Conservation (phyloP, 2,797 vertebrate species). For the Hoplostethus atlanticus region DNA sequence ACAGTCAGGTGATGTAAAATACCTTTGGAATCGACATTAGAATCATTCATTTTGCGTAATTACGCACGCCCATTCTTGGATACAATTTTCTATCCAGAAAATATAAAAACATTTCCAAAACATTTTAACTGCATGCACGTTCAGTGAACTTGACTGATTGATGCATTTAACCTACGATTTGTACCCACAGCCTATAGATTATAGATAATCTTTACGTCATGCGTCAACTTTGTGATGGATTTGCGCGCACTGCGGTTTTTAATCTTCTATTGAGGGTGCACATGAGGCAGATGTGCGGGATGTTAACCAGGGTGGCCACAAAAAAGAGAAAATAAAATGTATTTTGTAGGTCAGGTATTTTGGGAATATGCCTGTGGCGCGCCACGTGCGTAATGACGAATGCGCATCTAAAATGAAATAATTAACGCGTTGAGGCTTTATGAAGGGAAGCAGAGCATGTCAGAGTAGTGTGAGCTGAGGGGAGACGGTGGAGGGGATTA, state of each 20-base stretch:
- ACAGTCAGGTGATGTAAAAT: neutral
- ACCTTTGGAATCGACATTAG: neutral
- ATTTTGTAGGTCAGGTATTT: conserved; percentile 58
- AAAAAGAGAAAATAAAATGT: conserved; percentile 2
- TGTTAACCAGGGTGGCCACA: neutral
- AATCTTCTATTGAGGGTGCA: conserved; percentile 9
- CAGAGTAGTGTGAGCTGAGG: conserved; percentile 7
- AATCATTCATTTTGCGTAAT: conserved; percentile 30
- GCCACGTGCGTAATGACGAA: conserved; percentile 66
- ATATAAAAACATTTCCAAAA: neutral
- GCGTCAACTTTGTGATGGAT: conserved; percentile 28
- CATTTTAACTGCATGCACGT: neutral
- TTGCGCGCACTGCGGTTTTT: conserved; percentile 10
- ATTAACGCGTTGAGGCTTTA: conserved; percentile 24
- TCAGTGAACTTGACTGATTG: neutral
- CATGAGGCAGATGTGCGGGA: neutral
- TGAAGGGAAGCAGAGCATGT: conserved; percentile 11
- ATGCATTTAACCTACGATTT: neutral
- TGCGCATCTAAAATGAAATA: conserved; percentile 5
- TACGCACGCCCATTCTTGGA: conserved; percentile 38
- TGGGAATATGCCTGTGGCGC: conserved; percentile 45
- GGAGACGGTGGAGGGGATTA: conserved; percentile 20
- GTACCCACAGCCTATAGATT: neutral
- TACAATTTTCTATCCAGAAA: neutral
- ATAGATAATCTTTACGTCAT: conserved; percentile 53